These are phyloP conservation scores for Lycocerus yunnanus DNA, from an alignment of 2,888 invertebrate species.

Conservation along the genomic window DNA sequence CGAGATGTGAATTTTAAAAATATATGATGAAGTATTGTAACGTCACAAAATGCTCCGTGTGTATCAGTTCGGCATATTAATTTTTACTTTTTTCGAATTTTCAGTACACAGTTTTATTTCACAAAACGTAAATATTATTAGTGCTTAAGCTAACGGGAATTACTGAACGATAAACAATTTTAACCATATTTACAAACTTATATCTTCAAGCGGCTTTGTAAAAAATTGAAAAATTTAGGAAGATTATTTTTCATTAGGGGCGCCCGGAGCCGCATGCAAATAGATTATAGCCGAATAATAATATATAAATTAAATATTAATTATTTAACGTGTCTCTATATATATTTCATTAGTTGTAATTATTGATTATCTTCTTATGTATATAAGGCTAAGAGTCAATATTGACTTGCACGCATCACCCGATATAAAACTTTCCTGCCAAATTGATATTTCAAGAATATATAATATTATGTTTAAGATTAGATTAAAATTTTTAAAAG, in stretches of 20 bases:
- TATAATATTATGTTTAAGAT: too few species aligned
- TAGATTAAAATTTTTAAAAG: too few species aligned
- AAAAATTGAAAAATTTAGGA: background rate
- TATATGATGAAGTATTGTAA: conserved; percentile 17
- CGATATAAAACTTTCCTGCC: too few species aligned
- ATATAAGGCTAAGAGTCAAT: too few species aligned
- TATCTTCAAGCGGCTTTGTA: background rate
- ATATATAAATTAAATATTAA: too few species aligned
- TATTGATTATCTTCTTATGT: too few species aligned
- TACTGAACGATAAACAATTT: background rate
- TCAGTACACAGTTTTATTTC: background rate
- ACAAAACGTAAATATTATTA: background rate
- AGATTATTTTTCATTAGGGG: background rate
- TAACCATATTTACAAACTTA: background rate
- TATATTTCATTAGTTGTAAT: background rate
- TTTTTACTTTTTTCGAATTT: background rate
- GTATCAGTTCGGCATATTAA: conserved; percentile 6
- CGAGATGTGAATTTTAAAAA: conserved; percentile 18
- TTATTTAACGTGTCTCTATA: too few species aligned
- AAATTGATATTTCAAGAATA: too few species aligned
- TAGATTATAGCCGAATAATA: too few species aligned
- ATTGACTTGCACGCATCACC: too few species aligned
- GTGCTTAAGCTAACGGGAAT: background rate
- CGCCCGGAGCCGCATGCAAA: background rate
- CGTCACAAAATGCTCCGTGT: conserved; percentile 7